A percentile compares a stretch with the other conserved stretches of the same genome.
These are phyloP conservation scores for Melanotaenia trifasciata DNA, from an alignment of 2,797 vertebrate species.

Conservation along the genomic window DNA sequence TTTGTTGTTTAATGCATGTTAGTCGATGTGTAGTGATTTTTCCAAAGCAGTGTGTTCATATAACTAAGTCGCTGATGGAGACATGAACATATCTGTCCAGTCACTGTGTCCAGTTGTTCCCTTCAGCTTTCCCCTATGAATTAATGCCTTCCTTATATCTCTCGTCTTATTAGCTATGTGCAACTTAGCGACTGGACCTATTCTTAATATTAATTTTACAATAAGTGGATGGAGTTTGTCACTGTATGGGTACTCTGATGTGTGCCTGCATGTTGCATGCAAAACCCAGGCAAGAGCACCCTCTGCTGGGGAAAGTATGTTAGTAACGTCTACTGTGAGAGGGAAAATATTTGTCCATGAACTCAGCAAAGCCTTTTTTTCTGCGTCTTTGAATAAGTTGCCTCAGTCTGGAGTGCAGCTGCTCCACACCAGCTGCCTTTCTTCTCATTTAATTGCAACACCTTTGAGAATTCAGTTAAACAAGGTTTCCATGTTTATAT, in stretches of 20 bases:
- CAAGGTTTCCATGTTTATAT: constrained; percentile 33
- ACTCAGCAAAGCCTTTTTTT: constrained; percentile 55
- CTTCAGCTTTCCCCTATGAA: constrained; percentile 45
- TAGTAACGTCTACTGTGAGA: constrained; percentile 34
- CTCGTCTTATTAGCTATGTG: constrained; percentile 56
- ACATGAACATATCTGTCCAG: constrained; percentile 17
- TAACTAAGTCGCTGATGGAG: constrained; percentile 24
- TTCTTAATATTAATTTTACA: constrained; percentile 50
- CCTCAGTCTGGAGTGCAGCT: constrained; percentile 52
- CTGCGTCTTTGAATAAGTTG: constrained; percentile 48
- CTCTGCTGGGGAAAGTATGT: constrained; percentile 66
- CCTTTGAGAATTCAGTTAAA: constrained; percentile 41
- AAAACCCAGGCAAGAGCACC: constrained; percentile 63
- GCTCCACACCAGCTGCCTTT: constrained; percentile 46
- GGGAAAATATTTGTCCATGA: constrained; percentile 31
- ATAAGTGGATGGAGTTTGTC: constrained; percentile 39
- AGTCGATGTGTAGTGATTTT: constrained; percentile 34
- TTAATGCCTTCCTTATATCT: constrained; percentile 65
- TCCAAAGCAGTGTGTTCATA: constrained; percentile 37
- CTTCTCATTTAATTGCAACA: constrained; percentile 40
- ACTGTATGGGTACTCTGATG: constrained; percentile 22
- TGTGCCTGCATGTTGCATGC: constrained; percentile 58
- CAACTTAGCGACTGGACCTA: constrained; percentile 70
- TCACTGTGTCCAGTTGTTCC: constrained; percentile 32
- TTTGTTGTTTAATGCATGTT: constrained; percentile 8